Percentiles rank a stretch among this genome's conserved stretches.
phyloP scores from a whole-genome alignment of 1,140 invertebrate species.

The Zaprionus vittiger region DNA sequence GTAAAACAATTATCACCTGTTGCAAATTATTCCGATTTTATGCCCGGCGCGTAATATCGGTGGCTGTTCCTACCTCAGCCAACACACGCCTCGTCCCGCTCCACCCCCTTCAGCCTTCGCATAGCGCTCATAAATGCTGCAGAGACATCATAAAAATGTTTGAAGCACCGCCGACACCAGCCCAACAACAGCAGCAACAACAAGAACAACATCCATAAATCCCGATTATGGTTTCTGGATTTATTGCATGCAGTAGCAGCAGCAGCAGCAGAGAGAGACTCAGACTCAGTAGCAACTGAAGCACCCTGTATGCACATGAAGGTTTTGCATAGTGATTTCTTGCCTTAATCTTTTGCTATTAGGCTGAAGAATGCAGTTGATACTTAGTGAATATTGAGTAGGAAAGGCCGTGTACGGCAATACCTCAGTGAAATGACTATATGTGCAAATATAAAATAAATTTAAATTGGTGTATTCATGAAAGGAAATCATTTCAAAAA shows the following conservation, averaged over 20 bases:
- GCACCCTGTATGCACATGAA: conserved; percentile 21
- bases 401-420: too few species aligned
- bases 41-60: conserved; percentile 76
- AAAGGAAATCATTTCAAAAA: too few species aligned
- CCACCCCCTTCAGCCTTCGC: neutral
- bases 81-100: conserved; percentile 17
- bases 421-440: too few species aligned
- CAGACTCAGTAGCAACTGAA: conserved; percentile 16
- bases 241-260: conserved; percentile 61
- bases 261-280: conserved; percentile 17
- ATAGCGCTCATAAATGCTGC: conserved; percentile 75
- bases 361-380: too few species aligned
- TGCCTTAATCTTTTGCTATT: neutral
- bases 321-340: neutral
- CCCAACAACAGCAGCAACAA: conserved; percentile 36
- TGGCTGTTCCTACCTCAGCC: conserved; percentile 61
- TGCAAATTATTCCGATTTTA: conserved; percentile 81
- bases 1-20: conserved; percentile 83
- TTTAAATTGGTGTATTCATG: too few species aligned
- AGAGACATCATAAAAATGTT: conserved; percentile 83
- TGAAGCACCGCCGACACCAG: conserved; percentile 69
- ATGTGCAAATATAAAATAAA: too few species aligned
- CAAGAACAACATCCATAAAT: conserved; percentile 72
- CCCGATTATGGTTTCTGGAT: conserved; percentile 82
- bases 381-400: too few species aligned